Percentiles rank a stretch among this genome's conserved stretches.
Evolutionary conservation across 2,797 vertebrate species (phyloP).

Genomic region (Ambastaia sidthimunki): DNA sequence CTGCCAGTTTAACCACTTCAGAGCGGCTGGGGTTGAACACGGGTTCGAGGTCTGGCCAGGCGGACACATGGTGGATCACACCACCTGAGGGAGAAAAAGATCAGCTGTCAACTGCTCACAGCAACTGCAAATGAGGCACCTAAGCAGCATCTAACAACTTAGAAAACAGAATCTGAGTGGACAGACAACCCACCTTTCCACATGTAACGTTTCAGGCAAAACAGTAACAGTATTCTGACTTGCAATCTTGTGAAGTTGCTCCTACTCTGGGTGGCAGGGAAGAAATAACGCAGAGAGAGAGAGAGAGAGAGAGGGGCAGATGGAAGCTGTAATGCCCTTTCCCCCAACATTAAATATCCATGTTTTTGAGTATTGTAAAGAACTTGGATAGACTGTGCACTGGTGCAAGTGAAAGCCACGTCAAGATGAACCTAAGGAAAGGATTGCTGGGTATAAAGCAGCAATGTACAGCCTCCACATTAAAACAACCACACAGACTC

Average conservation of each 20-base stretch:
- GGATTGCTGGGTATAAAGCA: slow-evolving; percentile 11
- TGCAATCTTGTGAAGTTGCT: slow-evolving; percentile 23
- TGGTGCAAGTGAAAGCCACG: neutral
- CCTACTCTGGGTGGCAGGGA: neutral
- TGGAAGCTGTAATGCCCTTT: slow-evolving; percentile 13
- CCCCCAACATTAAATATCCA: slow-evolving; percentile 36
- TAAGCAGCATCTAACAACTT: slow-evolving; percentile 26
- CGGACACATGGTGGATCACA: slow-evolving; percentile 19
- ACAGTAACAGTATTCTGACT: slow-evolving; percentile 26
- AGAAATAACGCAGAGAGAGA: neutral
- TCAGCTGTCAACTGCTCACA: slow-evolving; percentile 36
- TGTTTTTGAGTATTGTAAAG: slow-evolving; percentile 34
- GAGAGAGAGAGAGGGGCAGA: slow-evolving; percentile 19
- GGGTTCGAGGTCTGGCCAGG: slow-evolving; percentile 12
- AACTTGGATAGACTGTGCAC: neutral
- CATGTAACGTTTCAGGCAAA: slow-evolving; percentile 18
- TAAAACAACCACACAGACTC: slow-evolving; percentile 5
- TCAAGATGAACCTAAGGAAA: slow-evolving; percentile 1
- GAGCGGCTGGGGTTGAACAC: slow-evolving; percentile 20
- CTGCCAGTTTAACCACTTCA: slow-evolving; percentile 83
- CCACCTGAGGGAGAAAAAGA: slow-evolving; percentile 34
- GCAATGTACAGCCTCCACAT: slow-evolving; percentile 9
- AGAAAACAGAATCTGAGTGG: neutral
- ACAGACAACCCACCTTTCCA: neutral
- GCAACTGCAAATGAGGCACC: slow-evolving; percentile 42